Percentiles rank a stretch among this genome's conserved stretches.
phyloP scores from a whole-genome alignment of 2,888 invertebrate species.

The Ypsolopha sequella region DNA sequence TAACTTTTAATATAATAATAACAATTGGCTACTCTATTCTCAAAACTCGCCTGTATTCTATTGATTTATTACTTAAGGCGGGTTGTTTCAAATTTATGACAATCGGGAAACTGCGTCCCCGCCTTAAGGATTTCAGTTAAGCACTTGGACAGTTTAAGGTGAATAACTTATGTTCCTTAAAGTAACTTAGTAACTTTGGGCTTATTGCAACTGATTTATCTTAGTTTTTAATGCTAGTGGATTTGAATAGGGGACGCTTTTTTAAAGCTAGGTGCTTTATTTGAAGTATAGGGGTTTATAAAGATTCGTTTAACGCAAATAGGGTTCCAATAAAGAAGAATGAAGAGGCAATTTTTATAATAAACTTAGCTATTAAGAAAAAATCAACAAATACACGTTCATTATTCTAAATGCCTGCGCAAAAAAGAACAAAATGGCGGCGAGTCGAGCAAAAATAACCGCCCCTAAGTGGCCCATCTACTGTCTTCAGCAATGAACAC shows the following conservation, averaged over 20 bases:
- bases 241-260: no score
- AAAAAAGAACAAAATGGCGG: neutral
- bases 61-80: constrained; percentile 39
- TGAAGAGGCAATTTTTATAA: no score
- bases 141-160: constrained; percentile 21
- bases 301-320: no score
- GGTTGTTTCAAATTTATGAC: constrained; percentile 40
- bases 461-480: constrained; percentile 17
- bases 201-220: constrained; percentile 18
- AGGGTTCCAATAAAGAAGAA: no score
- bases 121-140: constrained; percentile 3
- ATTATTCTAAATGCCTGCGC: neutral
- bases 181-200: constrained; percentile 26
- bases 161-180: constrained; percentile 26
- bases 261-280: no score
- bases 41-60: constrained; percentile 15
- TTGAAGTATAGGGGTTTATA: no score
- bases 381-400: neutral
- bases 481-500: constrained; percentile 36
- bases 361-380: neutral
- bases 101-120: constrained; percentile 9
- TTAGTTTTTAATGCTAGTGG: constrained; percentile 5
- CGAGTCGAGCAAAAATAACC: constrained; percentile 4
- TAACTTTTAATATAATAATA: no score
- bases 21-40: neutral